phyloP scores from a whole-genome alignment of 1,140 invertebrate genomes.

The Megalopta genalis region DNA sequence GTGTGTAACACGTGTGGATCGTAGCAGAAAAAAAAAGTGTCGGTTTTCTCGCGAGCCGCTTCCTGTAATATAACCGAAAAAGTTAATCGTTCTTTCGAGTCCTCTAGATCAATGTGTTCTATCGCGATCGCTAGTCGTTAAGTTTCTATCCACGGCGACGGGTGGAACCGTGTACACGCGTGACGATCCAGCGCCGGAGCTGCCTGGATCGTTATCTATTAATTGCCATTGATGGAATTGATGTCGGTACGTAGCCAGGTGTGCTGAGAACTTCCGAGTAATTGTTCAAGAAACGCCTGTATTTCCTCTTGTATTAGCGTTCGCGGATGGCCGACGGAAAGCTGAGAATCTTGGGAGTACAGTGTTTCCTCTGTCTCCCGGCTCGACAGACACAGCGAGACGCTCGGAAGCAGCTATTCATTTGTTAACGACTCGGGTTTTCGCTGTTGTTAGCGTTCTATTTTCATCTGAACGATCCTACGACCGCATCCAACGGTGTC shows the following conservation, averaged over 20 bases:
- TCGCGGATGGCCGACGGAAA: constrained; percentile 20
- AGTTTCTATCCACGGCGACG: constrained; percentile 42
- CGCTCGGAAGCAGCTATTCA: background rate
- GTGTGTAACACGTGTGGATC: constrained; percentile 33
- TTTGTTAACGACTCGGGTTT: too few relatives aligned
- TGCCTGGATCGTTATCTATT: constrained; percentile 63
- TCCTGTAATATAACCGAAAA: constrained; percentile 49
- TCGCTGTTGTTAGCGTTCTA: too few relatives aligned
- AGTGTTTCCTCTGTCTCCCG: too few relatives aligned
- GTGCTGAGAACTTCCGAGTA: constrained; percentile 53
- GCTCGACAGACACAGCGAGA: too few relatives aligned
- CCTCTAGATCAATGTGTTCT: constrained; percentile 59
- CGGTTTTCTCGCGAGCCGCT: constrained; percentile 9
- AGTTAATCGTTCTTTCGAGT: constrained; percentile 46
- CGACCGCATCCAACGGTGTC: too few relatives aligned
- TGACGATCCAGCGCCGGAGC: background rate
- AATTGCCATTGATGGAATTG: constrained; percentile 77
- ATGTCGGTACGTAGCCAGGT: constrained; percentile 67
- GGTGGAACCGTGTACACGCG: background rate
- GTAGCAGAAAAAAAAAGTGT: constrained; percentile 15
- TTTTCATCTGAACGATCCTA: too few relatives aligned
- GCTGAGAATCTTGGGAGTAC: background rate
- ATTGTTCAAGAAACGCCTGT: constrained; percentile 43
- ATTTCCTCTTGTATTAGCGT: constrained; percentile 55
- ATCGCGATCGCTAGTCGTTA: constrained; percentile 51